These are phyloP conservation scores for Neodiprion fabricii DNA, from an alignment of 1,140 invertebrate genomes.

Conservation along the genomic window DNA sequence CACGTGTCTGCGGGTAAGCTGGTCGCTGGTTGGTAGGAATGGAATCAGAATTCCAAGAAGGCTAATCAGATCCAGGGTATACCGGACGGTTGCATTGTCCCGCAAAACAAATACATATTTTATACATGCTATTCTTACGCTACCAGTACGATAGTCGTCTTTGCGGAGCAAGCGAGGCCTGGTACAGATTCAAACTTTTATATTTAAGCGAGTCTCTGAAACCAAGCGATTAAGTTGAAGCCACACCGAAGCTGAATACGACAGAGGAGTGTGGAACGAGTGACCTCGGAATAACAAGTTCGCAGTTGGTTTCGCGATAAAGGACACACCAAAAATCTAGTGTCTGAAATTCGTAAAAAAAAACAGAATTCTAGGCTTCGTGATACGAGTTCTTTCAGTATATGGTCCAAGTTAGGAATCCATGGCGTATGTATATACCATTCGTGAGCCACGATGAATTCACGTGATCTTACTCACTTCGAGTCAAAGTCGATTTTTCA, in stretches of 20 bases:
- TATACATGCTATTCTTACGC: conserved; percentile 3
- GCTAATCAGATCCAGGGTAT: conserved; percentile 2
- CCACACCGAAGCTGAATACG: not conserved
- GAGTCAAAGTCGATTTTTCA: too few relatives aligned
- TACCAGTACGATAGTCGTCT: conserved; percentile 2
- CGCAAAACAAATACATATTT: conserved; percentile 3
- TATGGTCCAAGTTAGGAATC: not conserved
- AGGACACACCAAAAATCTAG: not conserved
- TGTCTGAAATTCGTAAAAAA: not conserved
- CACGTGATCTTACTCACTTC: too few relatives aligned
- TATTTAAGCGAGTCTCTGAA: not conserved
- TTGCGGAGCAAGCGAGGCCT: not conserved
- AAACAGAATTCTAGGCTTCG: not conserved
- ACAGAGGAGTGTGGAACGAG: not conserved
- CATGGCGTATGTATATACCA: not conserved
- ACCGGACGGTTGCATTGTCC: conserved; percentile 1
- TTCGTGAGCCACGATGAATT: not conserved
- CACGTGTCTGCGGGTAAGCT: not conserved
- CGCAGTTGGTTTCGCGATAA: not conserved
- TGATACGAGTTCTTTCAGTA: not conserved
- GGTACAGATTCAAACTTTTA: not conserved
- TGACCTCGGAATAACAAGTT: not conserved
- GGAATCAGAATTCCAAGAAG: conserved; percentile 5
- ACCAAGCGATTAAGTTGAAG: not conserved
- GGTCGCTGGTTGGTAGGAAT: not conserved